Percentiles rank a stretch among this genome's conserved stretches.
phyloP scores from a whole-genome alignment of 2,797 vertebrate species.

The Syngnathus acus region DNA sequence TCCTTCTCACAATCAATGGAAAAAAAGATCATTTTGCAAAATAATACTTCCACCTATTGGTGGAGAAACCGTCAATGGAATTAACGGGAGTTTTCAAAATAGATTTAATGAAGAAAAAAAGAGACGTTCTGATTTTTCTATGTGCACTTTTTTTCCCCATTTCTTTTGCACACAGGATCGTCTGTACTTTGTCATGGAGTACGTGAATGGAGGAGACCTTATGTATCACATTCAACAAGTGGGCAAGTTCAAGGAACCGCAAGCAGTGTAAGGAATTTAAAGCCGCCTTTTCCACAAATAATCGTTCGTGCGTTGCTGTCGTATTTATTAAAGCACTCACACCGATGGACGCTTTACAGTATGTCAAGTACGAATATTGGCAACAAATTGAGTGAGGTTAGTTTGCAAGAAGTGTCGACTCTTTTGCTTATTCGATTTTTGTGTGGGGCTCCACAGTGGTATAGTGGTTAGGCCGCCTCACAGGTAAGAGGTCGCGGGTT shows the following conservation, averaged over 20 bases:
- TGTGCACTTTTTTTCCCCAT: neutral
- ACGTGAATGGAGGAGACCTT: constrained; percentile 92
- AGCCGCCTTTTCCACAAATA: neutral
- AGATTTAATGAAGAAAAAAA: neutral
- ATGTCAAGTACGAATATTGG: no score
- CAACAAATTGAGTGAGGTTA: no score
- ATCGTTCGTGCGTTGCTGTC: neutral
- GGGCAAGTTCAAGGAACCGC: constrained; percentile 95
- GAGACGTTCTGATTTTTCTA: neutral
- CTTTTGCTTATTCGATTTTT: no score
- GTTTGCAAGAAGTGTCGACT: no score
- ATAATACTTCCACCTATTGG: neutral
- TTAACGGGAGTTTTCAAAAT: neutral
- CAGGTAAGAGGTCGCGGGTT: no score
- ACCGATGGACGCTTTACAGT: no score
- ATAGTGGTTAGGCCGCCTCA: no score
- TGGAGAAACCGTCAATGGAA: neutral
- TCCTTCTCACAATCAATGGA: no score
- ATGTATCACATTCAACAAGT: constrained; percentile 86
- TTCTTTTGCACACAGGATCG: constrained; percentile 74
- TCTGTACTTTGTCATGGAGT: constrained; percentile 97
- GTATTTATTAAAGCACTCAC: neutral
- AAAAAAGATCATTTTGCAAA: neutral
- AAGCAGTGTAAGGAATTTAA: constrained; percentile 84
- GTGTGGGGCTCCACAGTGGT: no score